Base-by-base conservation (phyloP, 64 coral and sea anemone species). In the Stylophora pistillata region DNA sequence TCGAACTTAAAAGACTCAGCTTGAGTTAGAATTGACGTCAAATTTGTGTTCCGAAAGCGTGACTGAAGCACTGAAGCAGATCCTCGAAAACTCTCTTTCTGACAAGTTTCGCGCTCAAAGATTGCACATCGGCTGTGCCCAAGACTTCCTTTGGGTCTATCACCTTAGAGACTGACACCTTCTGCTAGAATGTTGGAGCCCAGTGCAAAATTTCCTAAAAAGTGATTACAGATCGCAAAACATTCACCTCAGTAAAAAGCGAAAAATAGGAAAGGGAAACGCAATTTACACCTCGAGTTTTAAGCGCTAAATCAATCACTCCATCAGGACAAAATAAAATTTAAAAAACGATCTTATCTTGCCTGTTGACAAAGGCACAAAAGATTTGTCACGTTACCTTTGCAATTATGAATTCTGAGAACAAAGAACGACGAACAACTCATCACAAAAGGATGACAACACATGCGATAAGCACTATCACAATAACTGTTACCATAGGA, bases 341-440 rank as follows among this genome's bases (percentile, higher is more conserved):
- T 33, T 54, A 12, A 34, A 84, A 84, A 68, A 68, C 53, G 66
- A 84, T 23, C 80, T 70, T 84, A 70, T 20, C 21, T 27, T 12
- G 23, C 25, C 33, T 26, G 21, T 84, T 84, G 80, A 84, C 62
- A 55, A 84, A 82, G 37, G 80, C 32, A 70, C 80, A 84, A 84
- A 47, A 41, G 62, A 68, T 1, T 66, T 66, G 17, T 84, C 28
- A 34, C 53, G 64, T 65, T 41, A 82, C 57, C 79, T 66, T 41
- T 47, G 59, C 30, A 70, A 69, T 84, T 54, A 59, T 5, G 80
- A 69, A 84, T 64, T 54, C 80, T 62, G n/a, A 69, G 20, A 12
- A 84, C 31, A 84, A 84, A 64, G 65, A n/a, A 25, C 37, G 32
- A 84, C 4, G 59, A 37, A 54, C 61, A 70, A 62, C 23, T 68